These are phyloP conservation scores for Calosoma granatense DNA, from an alignment of 1,140 invertebrate genomes.

Conservation along the genomic window DNA sequence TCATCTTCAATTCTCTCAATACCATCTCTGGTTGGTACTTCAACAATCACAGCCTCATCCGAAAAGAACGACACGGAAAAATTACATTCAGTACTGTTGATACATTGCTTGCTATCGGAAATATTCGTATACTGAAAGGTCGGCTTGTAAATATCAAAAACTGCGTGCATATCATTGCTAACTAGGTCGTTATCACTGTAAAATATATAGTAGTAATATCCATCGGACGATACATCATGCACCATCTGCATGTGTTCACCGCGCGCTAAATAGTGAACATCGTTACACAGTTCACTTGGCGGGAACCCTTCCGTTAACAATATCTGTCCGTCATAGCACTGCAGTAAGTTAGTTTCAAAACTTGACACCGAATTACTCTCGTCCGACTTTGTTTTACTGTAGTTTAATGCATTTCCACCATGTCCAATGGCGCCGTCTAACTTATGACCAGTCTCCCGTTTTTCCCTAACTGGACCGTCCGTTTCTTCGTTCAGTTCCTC, in stretches of 20 bases:
- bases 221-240: constrained; percentile 58
- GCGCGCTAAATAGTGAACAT: constrained; percentile 54
- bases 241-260: constrained; percentile 47
- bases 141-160: constrained; percentile 76
- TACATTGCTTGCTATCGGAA: constrained; percentile 51
- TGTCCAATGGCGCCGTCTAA: constrained; percentile 62
- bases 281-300: constrained; percentile 51
- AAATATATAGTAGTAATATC: constrained; percentile 81
- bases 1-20: constrained; percentile 64
- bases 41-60: constrained; percentile 65
- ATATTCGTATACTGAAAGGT: constrained; percentile 67
- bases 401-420: constrained; percentile 58
- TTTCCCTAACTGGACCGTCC: constrained; percentile 31
- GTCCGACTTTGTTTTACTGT: constrained; percentile 33
- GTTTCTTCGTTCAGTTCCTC: constrained; percentile 13
- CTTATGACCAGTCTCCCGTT: constrained; percentile 35
- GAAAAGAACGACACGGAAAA: constrained; percentile 59
- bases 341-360: constrained; percentile 62
- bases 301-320: constrained; percentile 53
- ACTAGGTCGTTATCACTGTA: constrained; percentile 74
- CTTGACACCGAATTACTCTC: constrained; percentile 59
- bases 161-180: constrained; percentile 65
- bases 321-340: constrained; percentile 63
- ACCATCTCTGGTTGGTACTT: constrained; percentile 67
- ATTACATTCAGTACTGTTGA: constrained; percentile 64